Conservation (phyloP, 2,888 invertebrate genomes). For the Nymphalis polychloros region DNA sequence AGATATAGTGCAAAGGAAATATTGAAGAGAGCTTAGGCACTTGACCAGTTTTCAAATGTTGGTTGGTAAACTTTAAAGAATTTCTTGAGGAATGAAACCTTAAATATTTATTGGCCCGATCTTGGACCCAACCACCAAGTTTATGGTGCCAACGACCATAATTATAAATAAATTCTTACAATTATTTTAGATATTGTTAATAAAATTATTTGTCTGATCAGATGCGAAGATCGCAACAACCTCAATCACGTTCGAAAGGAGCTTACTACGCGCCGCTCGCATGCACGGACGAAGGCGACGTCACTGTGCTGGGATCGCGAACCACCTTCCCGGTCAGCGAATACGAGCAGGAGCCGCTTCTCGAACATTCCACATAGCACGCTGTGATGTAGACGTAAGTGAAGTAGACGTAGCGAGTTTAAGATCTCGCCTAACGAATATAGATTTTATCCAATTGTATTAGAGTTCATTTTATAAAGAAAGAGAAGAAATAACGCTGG, state of each 20-base stretch:
- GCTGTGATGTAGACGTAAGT: slow-evolving; percentile 67
- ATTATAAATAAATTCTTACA: not conserved
- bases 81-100: too few relatives aligned
- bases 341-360: slow-evolving; percentile 55
- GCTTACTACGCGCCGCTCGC: slow-evolving; percentile 64
- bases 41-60: too few relatives aligned
- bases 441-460: slow-evolving; percentile 14
- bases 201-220: slow-evolving; percentile 17
- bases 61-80: too few relatives aligned
- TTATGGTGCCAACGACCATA: too few relatives aligned
- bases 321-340: slow-evolving; percentile 47
- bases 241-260: slow-evolving; percentile 40
- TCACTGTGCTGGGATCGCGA: slow-evolving; percentile 54
- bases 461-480: slow-evolving; percentile 15
- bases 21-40: too few relatives aligned
- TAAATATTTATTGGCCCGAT: too few relatives aligned
- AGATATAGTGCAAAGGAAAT: too few relatives aligned
- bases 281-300: slow-evolving; percentile 66
- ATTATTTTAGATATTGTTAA: not conserved
- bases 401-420: slow-evolving; percentile 11
- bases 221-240: slow-evolving; percentile 39
- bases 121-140: too few relatives aligned
- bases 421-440: slow-evolving; percentile 6
- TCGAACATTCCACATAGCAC: slow-evolving; percentile 73
- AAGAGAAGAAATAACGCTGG: not conserved